Percentiles rank a stretch among this genome's conserved stretches.
phyloP scores from a whole-genome alignment of 1,140 invertebrate species.

The Coptotermes formosanus region DNA sequence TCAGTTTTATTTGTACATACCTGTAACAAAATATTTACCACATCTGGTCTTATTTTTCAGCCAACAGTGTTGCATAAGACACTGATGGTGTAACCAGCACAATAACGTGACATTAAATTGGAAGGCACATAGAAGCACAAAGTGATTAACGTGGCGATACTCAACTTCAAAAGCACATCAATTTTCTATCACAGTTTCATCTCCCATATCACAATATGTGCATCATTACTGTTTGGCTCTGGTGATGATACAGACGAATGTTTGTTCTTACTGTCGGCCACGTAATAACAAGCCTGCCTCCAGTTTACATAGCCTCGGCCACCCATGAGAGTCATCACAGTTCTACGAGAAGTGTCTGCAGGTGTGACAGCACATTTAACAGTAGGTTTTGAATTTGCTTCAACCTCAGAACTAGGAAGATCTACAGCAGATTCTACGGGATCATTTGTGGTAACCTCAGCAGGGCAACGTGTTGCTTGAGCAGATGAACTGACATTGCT shows the following conservation, averaged over 20 bases:
- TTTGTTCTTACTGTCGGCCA: slow-evolving; percentile 47
- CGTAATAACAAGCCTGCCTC: slow-evolving; percentile 64
- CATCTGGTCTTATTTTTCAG: neutral
- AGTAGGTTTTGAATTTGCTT: slow-evolving; percentile 20
- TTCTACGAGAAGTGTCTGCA: slow-evolving; percentile 61
- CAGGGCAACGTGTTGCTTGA: neutral
- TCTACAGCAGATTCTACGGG: neutral
- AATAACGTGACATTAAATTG: neutral
- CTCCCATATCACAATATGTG: slow-evolving; percentile 87
- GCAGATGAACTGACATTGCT: slow-evolving; percentile 60
- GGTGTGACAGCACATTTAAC: slow-evolving; percentile 38
- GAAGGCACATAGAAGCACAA: neutral
- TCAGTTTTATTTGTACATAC: neutral
- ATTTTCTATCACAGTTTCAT: slow-evolving; percentile 71
- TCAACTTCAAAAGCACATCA: neutral
- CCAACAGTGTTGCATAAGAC: neutral
- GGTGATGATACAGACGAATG: slow-evolving; percentile 43
- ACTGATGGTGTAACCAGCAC: neutral
- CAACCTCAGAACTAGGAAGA: neutral
- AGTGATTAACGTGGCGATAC: neutral
- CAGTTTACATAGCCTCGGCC: slow-evolving; percentile 85
- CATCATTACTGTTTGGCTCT: slow-evolving; percentile 71
- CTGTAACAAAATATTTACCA: neutral
- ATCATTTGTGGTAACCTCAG: slow-evolving; percentile 10
- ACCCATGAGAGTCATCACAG: slow-evolving; percentile 82